These are phyloP conservation scores for Perca flavescens DNA, from an alignment of 2,113 vertebrate genomes.

Conservation along the genomic window DNA sequence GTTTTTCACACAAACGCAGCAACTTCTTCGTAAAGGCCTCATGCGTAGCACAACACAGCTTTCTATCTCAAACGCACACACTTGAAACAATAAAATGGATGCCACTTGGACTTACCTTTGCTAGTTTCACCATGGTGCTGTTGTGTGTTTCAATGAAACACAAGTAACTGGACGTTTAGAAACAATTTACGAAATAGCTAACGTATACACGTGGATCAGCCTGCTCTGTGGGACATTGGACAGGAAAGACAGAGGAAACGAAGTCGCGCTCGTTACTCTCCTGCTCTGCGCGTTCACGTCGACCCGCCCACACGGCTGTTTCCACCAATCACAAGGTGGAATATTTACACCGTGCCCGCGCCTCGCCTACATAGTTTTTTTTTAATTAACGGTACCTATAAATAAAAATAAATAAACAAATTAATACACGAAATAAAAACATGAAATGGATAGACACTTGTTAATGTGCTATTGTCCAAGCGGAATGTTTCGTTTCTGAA, in stretches of 20 bases:
- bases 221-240: conserved; percentile 61
- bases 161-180: conserved; percentile 37
- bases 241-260: conserved; percentile 77
- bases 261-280: conserved; percentile 66
- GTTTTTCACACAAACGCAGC: conserved; percentile 31
- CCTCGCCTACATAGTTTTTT: conserved; percentile 20
- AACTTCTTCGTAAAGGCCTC: conserved; percentile 64
- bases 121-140: conserved; percentile 84
- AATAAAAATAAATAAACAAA: no score
- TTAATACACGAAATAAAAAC: no score
- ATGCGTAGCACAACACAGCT: conserved; percentile 37
- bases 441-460: no score
- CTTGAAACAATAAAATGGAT: background rate
- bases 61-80: background rate
- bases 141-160: conserved; percentile 71
- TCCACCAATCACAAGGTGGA: conserved; percentile 57
- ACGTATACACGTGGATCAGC: conserved; percentile 77
- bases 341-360: conserved; percentile 58
- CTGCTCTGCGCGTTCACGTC: conserved; percentile 62
- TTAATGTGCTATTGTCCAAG: no score
- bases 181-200: conserved; percentile 22
- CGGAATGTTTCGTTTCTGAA: no score
- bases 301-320: conserved; percentile 53
- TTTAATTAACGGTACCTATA: no score
- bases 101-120: conserved; percentile 77